Percentiles rank a stretch among this genome's conserved stretches.
Conservation (phyloP, 2,113 vertebrate species). For the Helogale parvula region DNA sequence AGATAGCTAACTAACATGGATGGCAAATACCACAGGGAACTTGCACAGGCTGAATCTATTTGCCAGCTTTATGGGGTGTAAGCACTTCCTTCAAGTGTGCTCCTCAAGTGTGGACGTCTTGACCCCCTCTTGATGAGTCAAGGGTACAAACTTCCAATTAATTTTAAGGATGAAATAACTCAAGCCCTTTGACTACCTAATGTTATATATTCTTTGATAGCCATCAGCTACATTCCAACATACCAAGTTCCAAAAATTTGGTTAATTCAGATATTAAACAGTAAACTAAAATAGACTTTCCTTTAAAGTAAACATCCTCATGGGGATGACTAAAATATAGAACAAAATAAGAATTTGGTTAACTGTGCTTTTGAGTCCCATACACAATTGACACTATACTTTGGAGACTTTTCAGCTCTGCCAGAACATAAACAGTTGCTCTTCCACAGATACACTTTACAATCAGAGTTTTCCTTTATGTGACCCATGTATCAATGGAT, state of each 20-base stretch:
- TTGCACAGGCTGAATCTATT: neutral
- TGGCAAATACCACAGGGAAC: neutral
- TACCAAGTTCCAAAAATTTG: neutral
- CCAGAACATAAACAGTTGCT: neutral
- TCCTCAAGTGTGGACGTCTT: neutral
- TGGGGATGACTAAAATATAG: neutral
- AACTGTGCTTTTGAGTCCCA: neutral
- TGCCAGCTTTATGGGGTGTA: neutral
- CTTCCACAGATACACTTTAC: neutral
- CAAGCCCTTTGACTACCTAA: neutral
- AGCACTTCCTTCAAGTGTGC: neutral
- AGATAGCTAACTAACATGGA: neutral
- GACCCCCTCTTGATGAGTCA: neutral
- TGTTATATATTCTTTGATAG: neutral
- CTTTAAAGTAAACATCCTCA: neutral
- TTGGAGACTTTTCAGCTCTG: neutral
- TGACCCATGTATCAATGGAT: neutral
- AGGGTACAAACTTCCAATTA: neutral
- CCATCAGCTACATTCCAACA: neutral
- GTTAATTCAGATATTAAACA: neutral
- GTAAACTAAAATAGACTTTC: constrained; percentile 1
- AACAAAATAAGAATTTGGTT: neutral
- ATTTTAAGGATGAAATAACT: constrained; percentile 2
- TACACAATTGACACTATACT: neutral
- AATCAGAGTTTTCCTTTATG: constrained; percentile 40